These are phyloP conservation scores for Campylorhamphus procurvoides DNA, from an alignment of 2,113 vertebrate species.

Conservation along the genomic window DNA sequence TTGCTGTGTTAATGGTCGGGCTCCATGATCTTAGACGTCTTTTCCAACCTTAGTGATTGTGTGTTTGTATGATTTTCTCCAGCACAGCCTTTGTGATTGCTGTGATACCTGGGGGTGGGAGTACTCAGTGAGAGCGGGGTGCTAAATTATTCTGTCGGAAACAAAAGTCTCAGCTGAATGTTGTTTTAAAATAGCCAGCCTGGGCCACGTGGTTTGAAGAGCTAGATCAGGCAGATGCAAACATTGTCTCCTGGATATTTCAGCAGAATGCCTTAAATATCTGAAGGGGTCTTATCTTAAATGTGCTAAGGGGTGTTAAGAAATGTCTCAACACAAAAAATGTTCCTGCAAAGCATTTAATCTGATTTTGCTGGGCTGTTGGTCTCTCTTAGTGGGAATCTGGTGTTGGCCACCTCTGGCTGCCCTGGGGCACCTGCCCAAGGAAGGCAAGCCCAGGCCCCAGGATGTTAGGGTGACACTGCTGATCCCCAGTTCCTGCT, in stretches of 20 bases:
- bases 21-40: not conserved
- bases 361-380: not conserved
- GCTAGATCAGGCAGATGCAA: not conserved
- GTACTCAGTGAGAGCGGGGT: not conserved
- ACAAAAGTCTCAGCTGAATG: not conserved
- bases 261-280: not conserved
- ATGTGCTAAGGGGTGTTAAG: not conserved
- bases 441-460: not conserved
- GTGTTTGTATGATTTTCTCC: not conserved
- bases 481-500: not conserved
- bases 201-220: not conserved
- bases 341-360: not conserved
- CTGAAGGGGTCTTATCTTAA: not conserved
- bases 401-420: not conserved
- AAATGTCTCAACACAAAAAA: not conserved
- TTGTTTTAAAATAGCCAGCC: slow-evolving; percentile 4
- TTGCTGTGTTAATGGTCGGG: not conserved
- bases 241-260: not conserved
- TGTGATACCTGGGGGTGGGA: not conserved
- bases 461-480: fast-evolving
- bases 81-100: not conserved
- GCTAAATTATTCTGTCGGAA: slow-evolving; percentile 22
- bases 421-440: not conserved
- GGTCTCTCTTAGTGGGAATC: not conserved
- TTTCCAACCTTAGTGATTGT: not conserved